phyloP scores from a whole-genome alignment of 2,113 vertebrate species.

The Coptodon rendalli region DNA sequence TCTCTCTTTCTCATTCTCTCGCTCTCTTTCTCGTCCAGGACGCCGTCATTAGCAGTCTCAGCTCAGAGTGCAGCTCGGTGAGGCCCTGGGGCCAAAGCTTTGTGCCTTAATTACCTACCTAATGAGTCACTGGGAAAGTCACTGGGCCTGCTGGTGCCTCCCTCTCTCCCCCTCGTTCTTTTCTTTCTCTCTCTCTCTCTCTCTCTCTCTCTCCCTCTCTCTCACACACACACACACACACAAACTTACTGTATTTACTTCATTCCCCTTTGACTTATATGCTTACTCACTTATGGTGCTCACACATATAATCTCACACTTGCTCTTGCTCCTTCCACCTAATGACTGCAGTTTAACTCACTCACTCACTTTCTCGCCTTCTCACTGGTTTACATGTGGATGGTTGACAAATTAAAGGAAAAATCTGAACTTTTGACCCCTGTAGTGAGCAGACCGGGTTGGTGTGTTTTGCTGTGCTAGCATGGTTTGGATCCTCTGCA shows the following conservation, averaged over 20 bases:
- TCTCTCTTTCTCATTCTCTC: neutral
- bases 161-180: neutral
- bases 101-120: slow-evolving; percentile 73
- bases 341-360: slow-evolving; percentile 10
- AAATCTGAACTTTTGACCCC: neutral
- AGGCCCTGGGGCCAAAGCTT: slow-evolving; percentile 56
- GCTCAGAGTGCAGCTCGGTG: slow-evolving; percentile 47
- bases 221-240: neutral
- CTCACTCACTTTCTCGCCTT: neutral
- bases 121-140: slow-evolving; percentile 69
- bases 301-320: neutral
- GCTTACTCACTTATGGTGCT: neutral
- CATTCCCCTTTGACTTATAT: slow-evolving; percentile 13
- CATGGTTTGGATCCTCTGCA: neutral
- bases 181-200: neutral
- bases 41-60: slow-evolving; percentile 53
- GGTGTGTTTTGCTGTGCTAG: neutral
- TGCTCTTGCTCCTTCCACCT: neutral
- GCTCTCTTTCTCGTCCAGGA: neutral
- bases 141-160: slow-evolving; percentile 28
- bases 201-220: neutral
- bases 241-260: neutral
- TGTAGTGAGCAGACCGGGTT: neutral
- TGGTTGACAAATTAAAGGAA: neutral
- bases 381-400: neutral